phyloP scores from a whole-genome alignment of 2,113 vertebrate species.

The Cranoglanis bouderius region DNA sequence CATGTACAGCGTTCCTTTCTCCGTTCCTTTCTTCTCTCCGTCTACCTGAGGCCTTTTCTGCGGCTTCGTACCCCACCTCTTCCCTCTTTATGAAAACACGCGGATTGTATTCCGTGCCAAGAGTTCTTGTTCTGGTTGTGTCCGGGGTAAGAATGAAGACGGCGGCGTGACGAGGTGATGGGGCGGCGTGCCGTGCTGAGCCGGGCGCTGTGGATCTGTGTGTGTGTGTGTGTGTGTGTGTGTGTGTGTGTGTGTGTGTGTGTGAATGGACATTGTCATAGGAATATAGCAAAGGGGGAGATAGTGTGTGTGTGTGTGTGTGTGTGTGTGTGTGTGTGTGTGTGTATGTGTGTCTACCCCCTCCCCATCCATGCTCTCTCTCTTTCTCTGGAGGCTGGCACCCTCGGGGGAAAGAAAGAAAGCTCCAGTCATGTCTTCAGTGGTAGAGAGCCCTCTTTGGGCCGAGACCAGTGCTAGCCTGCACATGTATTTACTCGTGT shows the following conservation, averaged over 20 bases:
- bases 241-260: constrained; percentile 9
- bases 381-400: constrained; percentile 56
- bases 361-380: constrained; percentile 48
- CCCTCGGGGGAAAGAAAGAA: constrained; percentile 47
- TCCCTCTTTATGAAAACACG: constrained; percentile 32
- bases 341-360: constrained; percentile 39
- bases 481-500: background rate
- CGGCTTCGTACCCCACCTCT: constrained; percentile 19
- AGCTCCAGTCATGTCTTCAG: constrained; percentile 63
- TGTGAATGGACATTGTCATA: constrained; percentile 42
- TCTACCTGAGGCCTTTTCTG: constrained; percentile 40
- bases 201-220: background rate
- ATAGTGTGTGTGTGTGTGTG: constrained; percentile 41
- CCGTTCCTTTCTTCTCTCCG: constrained; percentile 24
- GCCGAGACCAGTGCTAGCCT: constrained; percentile 53
- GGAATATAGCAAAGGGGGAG: constrained; percentile 44
- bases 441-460: constrained; percentile 73
- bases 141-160: constrained; percentile 24
- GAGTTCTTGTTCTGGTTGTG: constrained; percentile 40
- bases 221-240: constrained; percentile 9
- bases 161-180: constrained; percentile 29
- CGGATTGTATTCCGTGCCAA: constrained; percentile 21
- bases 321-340: constrained; percentile 39
- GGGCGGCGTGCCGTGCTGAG: constrained; percentile 15
- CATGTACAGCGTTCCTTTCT: background rate